Conservation (phyloP, 2,888 invertebrate genomes). For the Pilophorus perplexus region DNA sequence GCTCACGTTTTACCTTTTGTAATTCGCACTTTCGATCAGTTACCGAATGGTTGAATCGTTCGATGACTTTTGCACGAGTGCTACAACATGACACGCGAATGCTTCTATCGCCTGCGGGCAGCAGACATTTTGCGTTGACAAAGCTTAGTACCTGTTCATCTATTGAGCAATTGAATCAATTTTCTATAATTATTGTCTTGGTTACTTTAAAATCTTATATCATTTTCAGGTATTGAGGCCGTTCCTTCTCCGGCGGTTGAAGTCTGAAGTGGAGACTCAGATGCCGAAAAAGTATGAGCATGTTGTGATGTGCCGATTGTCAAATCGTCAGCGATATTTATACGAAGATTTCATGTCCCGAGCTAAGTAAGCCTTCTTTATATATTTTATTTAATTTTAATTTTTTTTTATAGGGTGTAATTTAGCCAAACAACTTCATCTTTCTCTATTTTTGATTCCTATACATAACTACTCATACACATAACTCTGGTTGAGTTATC, state of each 20-base stretch:
- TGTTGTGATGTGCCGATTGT: slow-evolving; percentile 87
- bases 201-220: too few relatives aligned
- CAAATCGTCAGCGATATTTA: slow-evolving; percentile 91
- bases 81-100: too few relatives aligned
- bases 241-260: slow-evolving; percentile 86
- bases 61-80: slow-evolving; percentile 38
- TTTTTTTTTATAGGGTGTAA: slow-evolving; percentile 24
- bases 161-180: too few relatives aligned
- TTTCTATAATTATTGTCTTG: too few relatives aligned
- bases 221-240: slow-evolving; percentile 79
- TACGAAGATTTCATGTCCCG: slow-evolving; percentile 99
- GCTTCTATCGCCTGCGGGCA: too few relatives aligned
- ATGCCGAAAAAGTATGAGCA: slow-evolving; percentile 96
- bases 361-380: slow-evolving; percentile 69
- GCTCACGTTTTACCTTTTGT: background rate
- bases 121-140: too few relatives aligned
- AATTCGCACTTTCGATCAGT: slow-evolving; percentile 46
- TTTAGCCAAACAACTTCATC: slow-evolving; percentile 23
- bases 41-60: slow-evolving; percentile 24
- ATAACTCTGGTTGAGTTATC: background rate
- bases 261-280: slow-evolving; percentile 94
- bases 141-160: too few relatives aligned
- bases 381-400: slow-evolving; percentile 38
- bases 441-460: background rate
- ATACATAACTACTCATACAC: background rate